phyloP scores from a whole-genome alignment of 2,888 invertebrate genomes.

The Yponomeuta malinellus region DNA sequence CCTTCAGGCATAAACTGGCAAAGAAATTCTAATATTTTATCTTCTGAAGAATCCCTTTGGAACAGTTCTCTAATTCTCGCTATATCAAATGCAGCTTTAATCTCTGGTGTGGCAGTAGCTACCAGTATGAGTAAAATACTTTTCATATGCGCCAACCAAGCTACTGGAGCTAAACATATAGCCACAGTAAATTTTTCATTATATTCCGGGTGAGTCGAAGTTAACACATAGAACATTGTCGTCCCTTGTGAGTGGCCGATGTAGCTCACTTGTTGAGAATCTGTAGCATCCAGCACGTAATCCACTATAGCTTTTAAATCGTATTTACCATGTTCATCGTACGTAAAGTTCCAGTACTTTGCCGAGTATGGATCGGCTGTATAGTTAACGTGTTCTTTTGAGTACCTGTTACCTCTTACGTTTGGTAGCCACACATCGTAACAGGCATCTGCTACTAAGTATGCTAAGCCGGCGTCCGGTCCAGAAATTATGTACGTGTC shows the following conservation, averaged over 20 bases:
- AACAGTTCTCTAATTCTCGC: neutral
- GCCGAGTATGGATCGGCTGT: conserved; percentile 66
- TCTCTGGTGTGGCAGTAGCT: conserved; percentile 42
- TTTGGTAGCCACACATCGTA: conserved; percentile 92
- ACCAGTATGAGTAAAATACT: conserved; percentile 82
- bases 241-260: conserved; percentile 96
- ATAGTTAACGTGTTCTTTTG: conserved; percentile 76
- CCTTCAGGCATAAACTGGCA: neutral
- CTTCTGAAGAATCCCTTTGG: neutral
- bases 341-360: conserved; percentile 84
- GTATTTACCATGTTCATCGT: conserved; percentile 90
- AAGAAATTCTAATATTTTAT: neutral
- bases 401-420: conserved; percentile 87
- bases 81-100: neutral
- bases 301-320: conserved; percentile 92
- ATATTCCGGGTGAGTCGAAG: conserved; percentile 80
- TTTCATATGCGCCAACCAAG: conserved; percentile 78
- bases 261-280: conserved; percentile 76
- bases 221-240: conserved; percentile 82
- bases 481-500: conserved; percentile 86
- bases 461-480: conserved; percentile 78
- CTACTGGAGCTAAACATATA: conserved; percentile 82
- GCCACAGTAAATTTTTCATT: conserved; percentile 80
- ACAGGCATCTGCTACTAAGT: conserved; percentile 79
- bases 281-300: conserved; percentile 69